Base-by-base conservation (phyloP, 2,797 vertebrate genomes). In the Hozukius guyotensis region DNA sequence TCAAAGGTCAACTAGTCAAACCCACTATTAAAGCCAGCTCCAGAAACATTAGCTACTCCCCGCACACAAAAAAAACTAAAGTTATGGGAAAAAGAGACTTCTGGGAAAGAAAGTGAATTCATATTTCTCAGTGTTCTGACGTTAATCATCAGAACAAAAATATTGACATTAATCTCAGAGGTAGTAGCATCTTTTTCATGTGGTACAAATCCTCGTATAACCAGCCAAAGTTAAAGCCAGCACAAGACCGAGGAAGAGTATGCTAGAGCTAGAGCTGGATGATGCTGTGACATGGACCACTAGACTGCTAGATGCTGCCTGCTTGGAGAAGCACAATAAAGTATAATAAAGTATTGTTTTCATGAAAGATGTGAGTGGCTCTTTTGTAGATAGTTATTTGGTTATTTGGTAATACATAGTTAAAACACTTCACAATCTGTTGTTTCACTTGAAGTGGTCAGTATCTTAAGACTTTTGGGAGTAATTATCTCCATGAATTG, bases 1-100 rank as follows among this genome's bases (percentile, higher is more conserved):
- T 91, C 72, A 90, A 89, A 90, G 78, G 84, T 88, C 75, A 36
- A 38, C 53, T 12, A 53, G 65, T 71, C 25, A 78, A 84, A 63
- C 6, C 42, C 36, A 56, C 61, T 38, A n/a, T 60, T 18, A 75
- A 70, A 66, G 42, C 49, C 68, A 71, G 55, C 20, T 72, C 22
- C 64, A 68, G 38, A 60, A 31, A 80, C 64, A 79, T 52, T 31
- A 53, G 57, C 38, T 2, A 8, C 60, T 81, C 13, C 14, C 6
- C 2, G 2, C 6, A 29, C 42, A 76, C 64, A 66, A 52, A 20
- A 12, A 73, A 53, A 2, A 67, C 68, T 52, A 31, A 57, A 77
- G 2, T 18, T 32, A 36, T 8, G 3, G 14, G 46, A 9, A 73
- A 59, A 49, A 61, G 6, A 20, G 46, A 49, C 7, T 13, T 53